phyloP scores from a whole-genome alignment of 2,113 vertebrate genomes.

The Bubo blakistoni region DNA sequence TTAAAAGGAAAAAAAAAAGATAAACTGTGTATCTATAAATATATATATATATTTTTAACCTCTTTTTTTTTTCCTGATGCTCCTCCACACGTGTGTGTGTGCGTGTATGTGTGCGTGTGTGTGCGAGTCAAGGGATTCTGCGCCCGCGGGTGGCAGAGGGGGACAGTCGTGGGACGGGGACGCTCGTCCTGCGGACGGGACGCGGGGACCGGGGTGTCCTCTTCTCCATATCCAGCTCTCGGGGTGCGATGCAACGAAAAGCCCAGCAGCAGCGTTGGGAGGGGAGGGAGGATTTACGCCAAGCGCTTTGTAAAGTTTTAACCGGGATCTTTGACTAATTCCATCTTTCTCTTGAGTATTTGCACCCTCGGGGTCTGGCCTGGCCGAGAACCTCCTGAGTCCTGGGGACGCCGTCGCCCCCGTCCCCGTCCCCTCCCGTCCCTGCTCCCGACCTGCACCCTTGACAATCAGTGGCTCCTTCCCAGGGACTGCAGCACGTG shows the following conservation, averaged over 20 bases:
- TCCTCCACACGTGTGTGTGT: background rate
- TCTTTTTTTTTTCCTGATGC: background rate
- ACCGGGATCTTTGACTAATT: background rate
- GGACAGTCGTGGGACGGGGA: background rate
- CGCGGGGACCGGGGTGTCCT: background rate
- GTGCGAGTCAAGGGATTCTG: background rate
- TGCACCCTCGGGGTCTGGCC: background rate
- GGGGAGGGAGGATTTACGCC: background rate
- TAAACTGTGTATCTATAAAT: conserved; percentile 23
- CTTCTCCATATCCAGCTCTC: background rate
- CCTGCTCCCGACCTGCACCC: conserved; percentile 9
- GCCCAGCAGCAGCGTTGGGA: background rate
- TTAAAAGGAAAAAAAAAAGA: background rate
- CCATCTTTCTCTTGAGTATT: background rate
- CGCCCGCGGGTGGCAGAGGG: background rate
- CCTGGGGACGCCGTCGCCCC: background rate
- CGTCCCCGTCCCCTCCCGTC: background rate
- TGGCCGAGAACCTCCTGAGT: background rate
- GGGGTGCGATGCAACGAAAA: background rate
- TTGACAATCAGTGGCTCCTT: conserved; percentile 75
- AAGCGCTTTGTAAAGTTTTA: background rate
- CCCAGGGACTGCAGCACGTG: conserved; percentile 63
- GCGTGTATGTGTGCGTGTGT: background rate
- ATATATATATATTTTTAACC: conserved; percentile 42
- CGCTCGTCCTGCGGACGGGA: background rate